phyloP scores from a whole-genome alignment of 2,797 vertebrate genomes.

The Phataginus tetradactyla region DNA sequence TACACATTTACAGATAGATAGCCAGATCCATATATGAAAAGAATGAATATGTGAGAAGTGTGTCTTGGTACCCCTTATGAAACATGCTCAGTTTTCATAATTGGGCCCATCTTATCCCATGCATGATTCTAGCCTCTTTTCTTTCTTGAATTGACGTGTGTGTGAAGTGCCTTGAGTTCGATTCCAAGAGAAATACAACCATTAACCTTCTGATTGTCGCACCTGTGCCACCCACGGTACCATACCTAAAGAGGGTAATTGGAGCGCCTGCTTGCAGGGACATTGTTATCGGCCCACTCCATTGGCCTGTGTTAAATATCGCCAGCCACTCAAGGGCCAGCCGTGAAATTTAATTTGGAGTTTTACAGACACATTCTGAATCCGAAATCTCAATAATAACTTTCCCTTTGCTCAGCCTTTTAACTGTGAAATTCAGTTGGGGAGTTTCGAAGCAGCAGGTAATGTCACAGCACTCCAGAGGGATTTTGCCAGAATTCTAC shows the following conservation, averaged over 20 bases:
- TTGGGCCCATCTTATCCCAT: neutral
- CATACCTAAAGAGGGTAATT: constrained; percentile 84
- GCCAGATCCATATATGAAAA: neutral
- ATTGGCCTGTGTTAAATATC: constrained; percentile 79
- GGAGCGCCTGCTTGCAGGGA: constrained; percentile 62
- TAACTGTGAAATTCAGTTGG: constrained; percentile 90
- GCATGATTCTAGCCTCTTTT: constrained; percentile 47
- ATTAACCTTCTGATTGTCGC: constrained; percentile 56
- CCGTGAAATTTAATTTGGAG: constrained; percentile 90
- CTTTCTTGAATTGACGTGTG: neutral
- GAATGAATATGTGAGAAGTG: neutral
- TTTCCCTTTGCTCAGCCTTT: constrained; percentile 90
- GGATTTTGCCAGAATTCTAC: constrained; percentile 91
- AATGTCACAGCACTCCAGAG: constrained; percentile 88
- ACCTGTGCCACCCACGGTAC: constrained; percentile 74
- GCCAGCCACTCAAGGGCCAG: constrained; percentile 86
- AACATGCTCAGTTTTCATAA: neutral
- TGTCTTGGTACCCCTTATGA: neutral
- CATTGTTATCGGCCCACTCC: constrained; percentile 73
- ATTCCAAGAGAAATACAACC: constrained; percentile 59
- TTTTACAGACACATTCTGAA: constrained; percentile 87
- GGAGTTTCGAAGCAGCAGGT: constrained; percentile 91
- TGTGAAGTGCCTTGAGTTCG: neutral
- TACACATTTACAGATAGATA: no score
- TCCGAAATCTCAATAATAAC: constrained; percentile 89